Evolutionary conservation across 2,888 invertebrate genomes (phyloP).

Genomic region (Xanthia togata): DNA sequence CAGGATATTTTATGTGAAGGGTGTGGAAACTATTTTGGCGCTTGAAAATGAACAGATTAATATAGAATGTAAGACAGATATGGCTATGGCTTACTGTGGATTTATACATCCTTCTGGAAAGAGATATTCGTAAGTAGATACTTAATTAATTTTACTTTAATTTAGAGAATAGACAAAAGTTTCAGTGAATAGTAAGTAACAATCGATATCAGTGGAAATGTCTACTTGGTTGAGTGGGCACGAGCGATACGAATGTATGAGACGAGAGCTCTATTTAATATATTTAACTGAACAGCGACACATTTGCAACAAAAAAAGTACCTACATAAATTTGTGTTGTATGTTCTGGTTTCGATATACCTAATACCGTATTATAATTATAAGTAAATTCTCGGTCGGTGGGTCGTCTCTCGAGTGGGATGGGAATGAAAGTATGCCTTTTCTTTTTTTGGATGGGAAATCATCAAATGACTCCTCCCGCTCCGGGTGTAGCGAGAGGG

Average conservation of each 20-base stretch:
- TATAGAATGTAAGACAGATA: slow-evolving; percentile 81
- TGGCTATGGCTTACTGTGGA: slow-evolving; percentile 85
- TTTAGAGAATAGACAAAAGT: background rate
- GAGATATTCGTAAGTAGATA: slow-evolving; percentile 84
- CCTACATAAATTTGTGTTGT: too few relatives aligned
- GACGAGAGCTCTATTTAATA: background rate
- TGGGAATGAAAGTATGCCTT: background rate
- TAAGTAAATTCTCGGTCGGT: too few relatives aligned
- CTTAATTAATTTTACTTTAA: background rate
- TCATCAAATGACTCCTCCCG: too few relatives aligned
- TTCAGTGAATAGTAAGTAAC: background rate
- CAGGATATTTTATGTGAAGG: slow-evolving; percentile 78
- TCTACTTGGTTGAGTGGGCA: background rate
- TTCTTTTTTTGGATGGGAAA: too few relatives aligned
- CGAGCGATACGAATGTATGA: background rate
- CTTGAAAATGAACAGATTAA: slow-evolving; percentile 79
- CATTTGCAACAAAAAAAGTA: background rate
- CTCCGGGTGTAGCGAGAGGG: too few relatives aligned
- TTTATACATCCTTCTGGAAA: slow-evolving; percentile 84
- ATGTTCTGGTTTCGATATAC: background rate
- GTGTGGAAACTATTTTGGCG: slow-evolving; percentile 81
- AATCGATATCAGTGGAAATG: background rate
- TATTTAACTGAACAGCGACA: background rate
- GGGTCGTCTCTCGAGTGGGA: background rate
- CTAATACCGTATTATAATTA: background rate